Conservation (phyloP, 1,140 invertebrate genomes). For the Papilio machaon region DNA sequence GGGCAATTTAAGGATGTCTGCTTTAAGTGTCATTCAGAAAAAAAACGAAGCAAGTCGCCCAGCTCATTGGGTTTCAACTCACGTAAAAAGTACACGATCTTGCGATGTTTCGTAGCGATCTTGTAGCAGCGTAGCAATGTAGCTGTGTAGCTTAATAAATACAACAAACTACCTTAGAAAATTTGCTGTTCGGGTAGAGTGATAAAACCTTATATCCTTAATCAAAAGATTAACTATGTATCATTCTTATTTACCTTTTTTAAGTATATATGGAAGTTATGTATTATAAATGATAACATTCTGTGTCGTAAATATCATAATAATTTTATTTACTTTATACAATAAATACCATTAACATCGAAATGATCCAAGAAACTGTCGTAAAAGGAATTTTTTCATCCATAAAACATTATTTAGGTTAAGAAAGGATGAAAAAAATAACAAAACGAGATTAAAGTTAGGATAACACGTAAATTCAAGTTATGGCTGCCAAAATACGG, state of each 20-base stretch:
- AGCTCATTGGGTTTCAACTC: conserved; percentile 7
- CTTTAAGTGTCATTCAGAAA: conserved; percentile 8
- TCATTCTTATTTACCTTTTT: background rate
- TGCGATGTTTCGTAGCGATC: conserved; percentile 49
- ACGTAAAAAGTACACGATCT: conserved; percentile 35
- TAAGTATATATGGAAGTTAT: too few species aligned
- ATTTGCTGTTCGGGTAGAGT: too few species aligned
- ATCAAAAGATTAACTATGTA: too few species aligned
- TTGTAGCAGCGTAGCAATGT: conserved; percentile 44
- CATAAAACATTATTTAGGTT: conserved; percentile 22
- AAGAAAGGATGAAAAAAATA: conserved; percentile 24
- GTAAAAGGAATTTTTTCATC: background rate
- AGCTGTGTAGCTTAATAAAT: conserved; percentile 51
- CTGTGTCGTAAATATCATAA: conserved; percentile 40
- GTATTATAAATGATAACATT: background rate
- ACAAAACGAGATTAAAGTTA: conserved; percentile 28
- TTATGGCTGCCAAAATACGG: conserved; percentile 16
- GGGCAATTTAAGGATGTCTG: background rate
- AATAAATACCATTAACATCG: background rate
- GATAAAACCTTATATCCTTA: too few species aligned
- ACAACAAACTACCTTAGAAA: background rate
- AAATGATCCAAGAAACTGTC: conserved; percentile 1
- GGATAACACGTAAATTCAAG: conserved; percentile 26
- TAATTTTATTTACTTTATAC: background rate
- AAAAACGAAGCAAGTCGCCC: conserved; percentile 4